A percentile compares a stretch with the other conserved stretches of the same genome.
These are phyloP conservation scores for Gallinago undulata DNA, from an alignment of 2,113 vertebrate genomes.

Conservation along the genomic window DNA sequence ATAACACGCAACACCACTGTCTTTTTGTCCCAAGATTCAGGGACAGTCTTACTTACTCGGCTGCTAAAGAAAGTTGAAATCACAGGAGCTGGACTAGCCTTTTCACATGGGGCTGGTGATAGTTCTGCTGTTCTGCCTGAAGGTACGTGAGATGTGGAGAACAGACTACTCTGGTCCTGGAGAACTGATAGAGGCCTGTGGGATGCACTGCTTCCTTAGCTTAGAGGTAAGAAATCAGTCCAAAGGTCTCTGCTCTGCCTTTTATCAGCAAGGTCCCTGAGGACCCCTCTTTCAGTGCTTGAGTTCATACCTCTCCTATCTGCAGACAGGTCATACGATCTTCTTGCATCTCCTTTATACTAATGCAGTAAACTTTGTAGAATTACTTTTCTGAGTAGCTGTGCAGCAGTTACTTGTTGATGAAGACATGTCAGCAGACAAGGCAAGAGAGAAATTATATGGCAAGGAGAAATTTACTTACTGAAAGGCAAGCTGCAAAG, in stretches of 20 bases:
- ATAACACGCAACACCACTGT: background rate
- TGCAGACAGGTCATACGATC: accelerated
- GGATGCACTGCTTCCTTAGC: background rate
- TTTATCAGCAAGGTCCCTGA: background rate
- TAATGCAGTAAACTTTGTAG: background rate
- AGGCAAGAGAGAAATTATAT: background rate
- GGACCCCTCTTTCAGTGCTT: background rate
- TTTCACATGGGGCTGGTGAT: background rate
- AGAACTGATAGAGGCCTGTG: background rate
- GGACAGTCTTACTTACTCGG: background rate
- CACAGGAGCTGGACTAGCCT: background rate
- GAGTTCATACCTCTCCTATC: background rate
- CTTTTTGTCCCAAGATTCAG: background rate
- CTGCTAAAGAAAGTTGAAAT: background rate
- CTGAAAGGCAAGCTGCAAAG: background rate
- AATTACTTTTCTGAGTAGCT: background rate
- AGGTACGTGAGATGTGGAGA: background rate
- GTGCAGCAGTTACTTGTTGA: background rate
- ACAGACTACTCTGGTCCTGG: background rate
- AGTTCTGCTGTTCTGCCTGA: background rate
- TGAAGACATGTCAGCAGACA: background rate
- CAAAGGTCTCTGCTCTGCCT: background rate
- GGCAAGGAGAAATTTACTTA: background rate
- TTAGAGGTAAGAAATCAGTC: background rate
- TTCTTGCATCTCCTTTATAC: background rate